Conservation (phyloP, 2,888 invertebrate genomes). For the Pharmacophagus antenor region DNA sequence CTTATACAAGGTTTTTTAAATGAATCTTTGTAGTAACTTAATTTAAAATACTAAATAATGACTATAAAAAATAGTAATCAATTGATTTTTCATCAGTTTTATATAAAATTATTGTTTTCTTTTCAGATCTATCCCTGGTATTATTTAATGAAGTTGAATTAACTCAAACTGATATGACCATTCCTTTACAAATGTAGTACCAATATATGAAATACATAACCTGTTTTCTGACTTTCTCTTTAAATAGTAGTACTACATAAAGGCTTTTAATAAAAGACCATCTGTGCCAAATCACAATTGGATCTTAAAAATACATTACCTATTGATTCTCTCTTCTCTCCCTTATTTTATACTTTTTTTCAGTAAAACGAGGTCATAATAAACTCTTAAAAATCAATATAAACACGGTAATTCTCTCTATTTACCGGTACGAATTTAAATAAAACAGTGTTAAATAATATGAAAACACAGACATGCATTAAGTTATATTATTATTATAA, state of each 20-base stretch:
- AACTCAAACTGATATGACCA: background rate
- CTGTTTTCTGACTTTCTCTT: slow-evolving; percentile 4
- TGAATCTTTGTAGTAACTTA: too few relatives aligned
- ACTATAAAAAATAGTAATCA: background rate
- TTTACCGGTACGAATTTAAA: background rate
- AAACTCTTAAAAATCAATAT: background rate
- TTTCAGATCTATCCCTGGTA: background rate
- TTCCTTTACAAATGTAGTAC: background rate
- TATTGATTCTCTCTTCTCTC: background rate
- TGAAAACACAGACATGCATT: background rate
- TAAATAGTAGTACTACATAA: background rate
- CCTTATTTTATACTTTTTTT: too few relatives aligned
- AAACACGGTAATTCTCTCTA: background rate
- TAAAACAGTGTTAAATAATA: too few relatives aligned
- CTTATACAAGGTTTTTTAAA: too few relatives aligned
- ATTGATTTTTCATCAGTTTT: background rate
- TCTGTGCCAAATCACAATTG: background rate
- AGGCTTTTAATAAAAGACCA: background rate
- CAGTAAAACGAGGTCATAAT: background rate
- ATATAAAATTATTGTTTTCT: background rate
- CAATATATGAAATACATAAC: background rate
- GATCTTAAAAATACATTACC: too few relatives aligned
- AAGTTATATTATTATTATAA: background rate
- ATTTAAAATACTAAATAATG: background rate
- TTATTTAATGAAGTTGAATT: background rate